These are phyloP conservation scores for Daubentonia madagascariensis DNA, from an alignment of 2,113 vertebrate species.

Conservation along the genomic window DNA sequence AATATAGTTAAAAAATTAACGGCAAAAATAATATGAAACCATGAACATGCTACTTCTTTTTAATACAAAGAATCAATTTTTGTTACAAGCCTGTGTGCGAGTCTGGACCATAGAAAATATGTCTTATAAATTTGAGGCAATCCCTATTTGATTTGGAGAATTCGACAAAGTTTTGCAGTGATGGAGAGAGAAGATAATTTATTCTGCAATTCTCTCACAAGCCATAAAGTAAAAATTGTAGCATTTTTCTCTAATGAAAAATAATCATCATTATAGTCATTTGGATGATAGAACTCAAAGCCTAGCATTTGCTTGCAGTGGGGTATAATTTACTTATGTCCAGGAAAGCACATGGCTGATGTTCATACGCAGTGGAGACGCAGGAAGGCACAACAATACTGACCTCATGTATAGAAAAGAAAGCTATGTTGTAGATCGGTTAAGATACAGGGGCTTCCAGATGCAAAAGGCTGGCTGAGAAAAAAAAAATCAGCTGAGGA, in stretches of 20 bases:
- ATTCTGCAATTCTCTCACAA: not conserved
- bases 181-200: not conserved
- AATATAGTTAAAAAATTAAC: not conserved
- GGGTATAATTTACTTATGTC: not conserved
- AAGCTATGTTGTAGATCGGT: not conserved
- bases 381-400: not conserved
- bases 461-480: not conserved
- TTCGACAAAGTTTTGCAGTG: not conserved
- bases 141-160: not conserved
- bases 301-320: not conserved
- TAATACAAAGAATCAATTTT: not conserved
- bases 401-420: not conserved
- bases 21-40: not conserved
- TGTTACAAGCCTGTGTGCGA: not conserved
- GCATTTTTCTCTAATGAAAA: conserved; percentile 33
- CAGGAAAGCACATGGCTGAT: not conserved
- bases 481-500: not conserved
- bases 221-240: not conserved
- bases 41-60: not conserved
- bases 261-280: not conserved
- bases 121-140: not conserved
- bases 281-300: not conserved
- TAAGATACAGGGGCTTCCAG: not conserved
- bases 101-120: not conserved
- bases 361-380: not conserved